Base-by-base conservation (phyloP, 2,888 invertebrate genomes). In the Operophtera brumata region DNA sequence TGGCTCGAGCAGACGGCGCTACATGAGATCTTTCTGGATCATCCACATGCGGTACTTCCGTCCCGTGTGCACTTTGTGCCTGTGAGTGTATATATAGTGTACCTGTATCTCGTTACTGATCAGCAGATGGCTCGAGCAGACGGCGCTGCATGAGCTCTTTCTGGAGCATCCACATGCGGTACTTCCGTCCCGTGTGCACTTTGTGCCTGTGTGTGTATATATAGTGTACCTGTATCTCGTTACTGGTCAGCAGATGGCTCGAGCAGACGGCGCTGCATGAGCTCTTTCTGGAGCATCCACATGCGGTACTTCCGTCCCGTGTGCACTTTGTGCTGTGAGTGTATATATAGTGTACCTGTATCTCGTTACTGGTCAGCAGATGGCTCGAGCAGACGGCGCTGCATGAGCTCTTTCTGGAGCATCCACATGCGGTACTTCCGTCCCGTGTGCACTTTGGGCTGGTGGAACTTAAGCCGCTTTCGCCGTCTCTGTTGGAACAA, bases 161-260 rank as follows among this genome's bases (percentile, higher is more conserved):
- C 64, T 91, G 90, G 81, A 91, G 89, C 91, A 91, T 85, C 91
- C 88, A 91, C 91, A 91, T 89, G 78, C 86, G 90, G 80, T 91
- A 90, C 87, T 91, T 91, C 84, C 94, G 92, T 91, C 95, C 94
- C 89, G 94, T 94, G 90, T 96, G 96, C 88, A 95, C 93, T 91
- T 96, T 96, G 92, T 95, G 94, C 92, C 96, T 92, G 91, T 95
- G 93, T n/a, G n/a, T n/a, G n/a, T n/a, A n/a, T n/a, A n/a, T n/a
- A n/a, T n/a, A n/a, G n/a, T n/a, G n/a, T n/a, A n/a, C n/a, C n/a
- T n/a, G n/a, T n/a, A n/a, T n/a, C n/a, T n/a, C n/a, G n/a, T n/a
- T n/a, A n/a, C n/a, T n/a, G n/a, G n/a, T n/a, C n/a, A n/a, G n/a
- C n/a, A n/a, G n/a, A n/a, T n/a, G n/a, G n/a, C n/a, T n/a, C n/a